Percentiles rank a stretch among this genome's conserved stretches.
phyloP scores from a whole-genome alignment of 1,140 invertebrate species.

The Neodiprion fabricii region DNA sequence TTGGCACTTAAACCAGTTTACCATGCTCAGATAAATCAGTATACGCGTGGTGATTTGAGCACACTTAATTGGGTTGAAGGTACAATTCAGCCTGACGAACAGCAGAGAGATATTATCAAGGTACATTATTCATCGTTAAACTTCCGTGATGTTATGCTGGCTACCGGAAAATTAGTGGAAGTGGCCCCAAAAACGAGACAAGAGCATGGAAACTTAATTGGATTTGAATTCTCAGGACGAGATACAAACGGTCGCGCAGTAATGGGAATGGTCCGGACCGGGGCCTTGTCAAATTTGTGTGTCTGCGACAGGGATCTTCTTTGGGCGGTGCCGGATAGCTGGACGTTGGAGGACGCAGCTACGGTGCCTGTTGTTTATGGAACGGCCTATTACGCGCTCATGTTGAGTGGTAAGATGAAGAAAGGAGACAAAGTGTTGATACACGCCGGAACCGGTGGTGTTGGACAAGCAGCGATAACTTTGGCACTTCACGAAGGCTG shows the following conservation, averaged over 20 bases:
- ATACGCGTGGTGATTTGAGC: slow-evolving; percentile 69
- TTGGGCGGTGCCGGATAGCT: slow-evolving; percentile 79
- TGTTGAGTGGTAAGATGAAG: slow-evolving; percentile 67
- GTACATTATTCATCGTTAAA: not conserved
- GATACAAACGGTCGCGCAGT: slow-evolving; percentile 35
- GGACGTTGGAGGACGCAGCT: slow-evolving; percentile 82
- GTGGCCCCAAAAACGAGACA: not conserved
- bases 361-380: slow-evolving; percentile 85
- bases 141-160: not conserved
- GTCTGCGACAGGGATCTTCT: slow-evolving; percentile 61
- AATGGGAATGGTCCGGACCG: slow-evolving; percentile 42
- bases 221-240: slow-evolving; percentile 53
- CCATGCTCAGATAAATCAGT: slow-evolving; percentile 68
- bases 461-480: slow-evolving; percentile 86
- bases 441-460: slow-evolving; percentile 88
- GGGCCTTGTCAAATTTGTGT: slow-evolving; percentile 39
- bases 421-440: slow-evolving; percentile 79
- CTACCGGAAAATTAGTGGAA: not conserved
- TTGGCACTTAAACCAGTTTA: slow-evolving; percentile 29
- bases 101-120: slow-evolving; percentile 5
- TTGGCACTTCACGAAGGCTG: slow-evolving; percentile 76
- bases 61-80: slow-evolving; percentile 67
- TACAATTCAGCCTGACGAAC: slow-evolving; percentile 30
- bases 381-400: slow-evolving; percentile 81
- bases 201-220: not conserved